Base-by-base conservation (phyloP, 2,113 vertebrate species). In the Alexandromys fortis region DNA sequence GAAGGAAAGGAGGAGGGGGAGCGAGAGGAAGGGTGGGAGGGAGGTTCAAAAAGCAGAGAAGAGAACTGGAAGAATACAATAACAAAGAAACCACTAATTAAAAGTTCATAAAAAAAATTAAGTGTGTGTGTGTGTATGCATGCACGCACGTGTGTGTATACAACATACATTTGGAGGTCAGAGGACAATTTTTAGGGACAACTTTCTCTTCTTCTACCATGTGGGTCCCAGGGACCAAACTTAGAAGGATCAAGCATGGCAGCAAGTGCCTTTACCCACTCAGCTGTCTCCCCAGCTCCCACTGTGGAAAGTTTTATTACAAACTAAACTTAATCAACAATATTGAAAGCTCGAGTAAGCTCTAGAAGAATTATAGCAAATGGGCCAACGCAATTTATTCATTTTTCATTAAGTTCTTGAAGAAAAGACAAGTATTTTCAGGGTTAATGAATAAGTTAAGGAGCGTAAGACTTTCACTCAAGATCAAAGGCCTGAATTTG, bases 381-480 rank as follows among this genome's bases (percentile, higher is more conserved):
- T 35, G 30, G 22, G 38, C 24, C 76, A 72, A 14, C 77, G 89
- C n/a, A 89, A 96, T 93, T 82, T 76, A 70, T 2, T 91, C 0
- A 63, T 76, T 75, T 95, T 94, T 49, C 92, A 94, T 90, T 68
- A 95, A 92, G 52, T 3, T 92, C 93, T 93, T 87, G 35, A 86
- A 91, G 35, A 63, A 77, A 30, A 47, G 78, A 55, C 55, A 73
- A 67, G 47, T 35, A 55, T 91, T 78, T 82, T 70, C 55, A 86
- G 21, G 52, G 47, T 86, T 96, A 73, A 86, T 73, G 73, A 89
- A 33, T 73, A 94, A 94, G 52, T 68, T 61, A 77, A 30, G 67
- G 42, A 78, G 22, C 24, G 52, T 30, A 79, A 89, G 14, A 19
- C 49, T 55, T 38, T 75, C 38, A 63, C 52, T 79, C n/a, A 75